phyloP scores from a whole-genome alignment of 2,888 invertebrate genomes.

The Toxonevra muliebris region DNA sequence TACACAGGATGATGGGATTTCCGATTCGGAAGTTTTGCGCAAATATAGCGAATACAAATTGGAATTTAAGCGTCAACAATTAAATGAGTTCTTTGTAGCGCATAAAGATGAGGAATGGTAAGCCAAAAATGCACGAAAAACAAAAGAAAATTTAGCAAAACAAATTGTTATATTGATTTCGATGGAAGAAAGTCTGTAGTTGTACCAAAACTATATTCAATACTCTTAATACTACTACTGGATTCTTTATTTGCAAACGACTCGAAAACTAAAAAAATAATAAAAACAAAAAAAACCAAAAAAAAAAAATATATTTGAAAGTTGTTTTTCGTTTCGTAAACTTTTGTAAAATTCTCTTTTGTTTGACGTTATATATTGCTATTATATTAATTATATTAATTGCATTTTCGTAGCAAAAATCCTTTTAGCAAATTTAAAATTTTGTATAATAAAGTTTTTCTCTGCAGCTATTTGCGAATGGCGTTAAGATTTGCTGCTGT shows the following conservation, averaged over 20 bases:
- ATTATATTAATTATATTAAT: slow-evolving; percentile 21
- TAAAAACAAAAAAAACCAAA: no score
- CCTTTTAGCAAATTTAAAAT: slow-evolving; percentile 26
- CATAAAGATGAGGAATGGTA: slow-evolving; percentile 99
- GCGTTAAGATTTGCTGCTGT: slow-evolving; percentile 43
- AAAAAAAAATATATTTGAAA: no score
- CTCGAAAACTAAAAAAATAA: no score
- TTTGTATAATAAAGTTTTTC: slow-evolving; percentile 61
- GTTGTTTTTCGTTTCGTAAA: no score
- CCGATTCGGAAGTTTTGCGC: slow-evolving; percentile 94
- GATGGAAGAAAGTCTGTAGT: no score
- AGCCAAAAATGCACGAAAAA: slow-evolving; percentile 55
- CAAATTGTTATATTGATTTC: slow-evolving; percentile 4
- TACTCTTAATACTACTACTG: no score
- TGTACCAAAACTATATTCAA: no score
- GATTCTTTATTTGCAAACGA: no score
- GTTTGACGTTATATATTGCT: neutral
- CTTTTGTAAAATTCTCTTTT: no score
- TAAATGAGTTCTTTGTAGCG: slow-evolving; percentile 97
- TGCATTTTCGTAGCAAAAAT: neutral
- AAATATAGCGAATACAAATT: slow-evolving; percentile 99
- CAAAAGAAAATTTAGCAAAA: slow-evolving; percentile 34
- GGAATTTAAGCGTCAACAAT: slow-evolving; percentile 94
- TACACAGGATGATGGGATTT: slow-evolving; percentile 97
- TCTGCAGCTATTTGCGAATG: slow-evolving; percentile 61